These are phyloP conservation scores for Conomelus anceps DNA, from an alignment of 2,888 invertebrate genomes.

Conservation along the genomic window DNA sequence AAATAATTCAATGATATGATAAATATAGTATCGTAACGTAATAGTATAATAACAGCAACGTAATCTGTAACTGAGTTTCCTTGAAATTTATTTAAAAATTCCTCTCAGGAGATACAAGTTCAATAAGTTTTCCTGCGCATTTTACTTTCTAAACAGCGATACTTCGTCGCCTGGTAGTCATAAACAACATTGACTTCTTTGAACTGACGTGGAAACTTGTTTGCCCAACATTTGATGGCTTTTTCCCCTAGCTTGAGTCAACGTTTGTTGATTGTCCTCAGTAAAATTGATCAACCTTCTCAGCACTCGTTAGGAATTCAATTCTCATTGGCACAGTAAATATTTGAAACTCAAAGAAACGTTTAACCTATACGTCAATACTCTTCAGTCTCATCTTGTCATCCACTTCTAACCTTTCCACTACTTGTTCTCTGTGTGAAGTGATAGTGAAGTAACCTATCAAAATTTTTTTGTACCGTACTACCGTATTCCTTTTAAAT, in stretches of 20 bases:
- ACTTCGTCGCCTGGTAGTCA: not conserved
- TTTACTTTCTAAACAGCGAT: not conserved
- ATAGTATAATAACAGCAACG: no score
- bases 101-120: not conserved
- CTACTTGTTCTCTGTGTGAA: not conserved
- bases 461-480: no score
- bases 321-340: not conserved
- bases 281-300: not conserved
- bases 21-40: no score
- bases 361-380: not conserved
- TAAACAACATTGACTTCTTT: not conserved
- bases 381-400: not conserved
- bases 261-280: not conserved
- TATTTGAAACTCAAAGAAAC: not conserved
- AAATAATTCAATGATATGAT: no score
- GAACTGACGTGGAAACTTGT: not conserved
- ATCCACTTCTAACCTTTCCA: not conserved
- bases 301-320: not conserved
- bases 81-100: not conserved
- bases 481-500: no score
- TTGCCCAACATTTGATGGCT: not conserved
- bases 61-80: not conserved
- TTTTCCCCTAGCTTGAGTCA: not conserved
- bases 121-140: not conserved
- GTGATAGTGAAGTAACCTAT: not conserved